Conservation (phyloP, 2,888 invertebrate genomes). For the Xestia sexstrigata region DNA sequence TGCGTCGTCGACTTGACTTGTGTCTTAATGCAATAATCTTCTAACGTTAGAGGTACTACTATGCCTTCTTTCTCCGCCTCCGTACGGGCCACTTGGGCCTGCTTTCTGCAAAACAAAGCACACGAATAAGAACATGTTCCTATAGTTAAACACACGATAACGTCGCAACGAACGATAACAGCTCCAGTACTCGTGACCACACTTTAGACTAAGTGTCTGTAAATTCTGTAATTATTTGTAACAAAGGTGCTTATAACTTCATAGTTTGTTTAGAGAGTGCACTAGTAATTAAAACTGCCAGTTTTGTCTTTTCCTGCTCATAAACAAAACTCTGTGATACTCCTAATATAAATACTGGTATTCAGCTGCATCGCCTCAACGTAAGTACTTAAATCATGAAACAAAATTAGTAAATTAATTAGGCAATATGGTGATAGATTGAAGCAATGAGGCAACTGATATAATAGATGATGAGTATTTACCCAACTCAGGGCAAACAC, state of each 20-base stretch:
- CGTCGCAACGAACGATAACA: slow-evolving; percentile 50
- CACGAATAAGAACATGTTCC: slow-evolving; percentile 36
- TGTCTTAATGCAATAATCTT: slow-evolving; percentile 99
- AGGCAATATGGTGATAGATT: background rate
- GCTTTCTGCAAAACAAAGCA: slow-evolving; percentile 93
- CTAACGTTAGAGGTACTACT: slow-evolving; percentile 98
- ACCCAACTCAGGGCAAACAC: slow-evolving; percentile 14
- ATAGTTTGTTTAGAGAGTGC: slow-evolving; percentile 20
- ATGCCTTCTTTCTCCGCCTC: slow-evolving; percentile 99
- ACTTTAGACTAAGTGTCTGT: slow-evolving; percentile 27
- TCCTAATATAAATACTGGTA: background rate
- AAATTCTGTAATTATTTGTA: slow-evolving; percentile 40
- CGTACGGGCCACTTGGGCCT: slow-evolving; percentile 98
- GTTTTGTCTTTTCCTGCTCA: background rate
- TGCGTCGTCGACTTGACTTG: slow-evolving; percentile 96
- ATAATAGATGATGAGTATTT: background rate
- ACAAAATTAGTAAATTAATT: slow-evolving; percentile 4
- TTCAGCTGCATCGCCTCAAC: background rate
- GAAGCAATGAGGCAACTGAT: background rate
- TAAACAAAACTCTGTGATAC: background rate
- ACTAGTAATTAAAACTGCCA: background rate
- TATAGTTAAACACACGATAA: slow-evolving; percentile 38
- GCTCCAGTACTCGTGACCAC: slow-evolving; percentile 36
- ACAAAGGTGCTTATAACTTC: slow-evolving; percentile 25
- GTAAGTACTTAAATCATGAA: slow-evolving; percentile 1